Percentiles rank a stretch among this genome's conserved stretches.
Evolutionary conservation across 2,888 invertebrate species (phyloP).

Genomic region (Drosophila silvestris): DNA sequence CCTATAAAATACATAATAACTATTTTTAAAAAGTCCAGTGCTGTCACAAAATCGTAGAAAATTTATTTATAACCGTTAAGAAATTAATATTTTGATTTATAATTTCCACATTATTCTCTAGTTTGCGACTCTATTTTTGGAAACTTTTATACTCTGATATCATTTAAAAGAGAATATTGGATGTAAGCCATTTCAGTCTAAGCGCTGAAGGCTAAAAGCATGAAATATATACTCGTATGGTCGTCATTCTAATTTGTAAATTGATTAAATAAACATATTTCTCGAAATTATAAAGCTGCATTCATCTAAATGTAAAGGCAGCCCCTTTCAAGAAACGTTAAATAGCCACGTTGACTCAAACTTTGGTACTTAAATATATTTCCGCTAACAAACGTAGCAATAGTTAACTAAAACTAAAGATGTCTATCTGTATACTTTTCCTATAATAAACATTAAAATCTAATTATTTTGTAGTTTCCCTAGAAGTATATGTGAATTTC

Average conservation of each 20-base stretch:
- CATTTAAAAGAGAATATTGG: not conserved
- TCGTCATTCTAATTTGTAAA: not conserved
- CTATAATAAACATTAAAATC: not conserved
- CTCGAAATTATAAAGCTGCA: not conserved
- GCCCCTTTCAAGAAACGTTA: not conserved
- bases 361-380: not conserved
- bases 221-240: not conserved
- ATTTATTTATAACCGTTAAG: not conserved
- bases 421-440: not conserved
- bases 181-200: not conserved
- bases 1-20: not conserved
- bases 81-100: not conserved
- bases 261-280: not conserved
- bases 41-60: not conserved
- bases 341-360: not conserved
- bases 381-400: not conserved
- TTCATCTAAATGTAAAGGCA: not conserved
- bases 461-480: not conserved
- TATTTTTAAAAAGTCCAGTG: not conserved
- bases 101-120: not conserved
- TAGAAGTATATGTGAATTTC: slow-evolving; percentile 11
- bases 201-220: not conserved
- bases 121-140: not conserved
- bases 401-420: not conserved
- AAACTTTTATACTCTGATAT: not conserved